phyloP scores from a whole-genome alignment of 1,140 invertebrate genomes.

The Pentalonia nigronervosa region DNA sequence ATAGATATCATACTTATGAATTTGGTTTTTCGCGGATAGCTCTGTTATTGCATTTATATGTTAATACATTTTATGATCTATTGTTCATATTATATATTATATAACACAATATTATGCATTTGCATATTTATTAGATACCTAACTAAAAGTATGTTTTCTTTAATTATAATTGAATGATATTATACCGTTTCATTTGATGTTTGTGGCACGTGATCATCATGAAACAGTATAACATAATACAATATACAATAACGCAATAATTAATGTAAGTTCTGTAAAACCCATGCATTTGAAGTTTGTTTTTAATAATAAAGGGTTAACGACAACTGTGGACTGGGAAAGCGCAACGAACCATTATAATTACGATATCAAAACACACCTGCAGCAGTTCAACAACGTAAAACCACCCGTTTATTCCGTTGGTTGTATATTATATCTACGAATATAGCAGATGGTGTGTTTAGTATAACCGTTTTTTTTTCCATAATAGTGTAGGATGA shows the following conservation, averaged over 20 bases:
- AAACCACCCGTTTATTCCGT: background rate
- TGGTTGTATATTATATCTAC: background rate
- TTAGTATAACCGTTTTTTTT: background rate
- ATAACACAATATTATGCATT: background rate
- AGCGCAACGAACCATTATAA: background rate
- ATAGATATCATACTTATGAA: background rate
- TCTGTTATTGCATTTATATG: background rate
- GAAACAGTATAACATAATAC: background rate
- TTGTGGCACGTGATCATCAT: background rate
- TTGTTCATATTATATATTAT: background rate
- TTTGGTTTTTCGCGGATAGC: background rate
- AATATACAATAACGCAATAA: background rate
- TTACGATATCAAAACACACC: constrained; percentile 26
- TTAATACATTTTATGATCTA: background rate
- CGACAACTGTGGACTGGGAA: background rate
- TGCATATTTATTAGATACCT: background rate
- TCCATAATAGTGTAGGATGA: background rate
- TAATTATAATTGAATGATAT: background rate
- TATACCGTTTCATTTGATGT: background rate
- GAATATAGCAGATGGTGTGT: background rate
- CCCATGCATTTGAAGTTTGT: background rate
- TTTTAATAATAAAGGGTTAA: background rate
- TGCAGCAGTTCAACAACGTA: background rate
- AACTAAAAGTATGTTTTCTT: background rate
- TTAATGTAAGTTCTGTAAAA: background rate